These are phyloP conservation scores for Notolabrus celidotus DNA, from an alignment of 2,797 vertebrate genomes.

Conservation along the genomic window DNA sequence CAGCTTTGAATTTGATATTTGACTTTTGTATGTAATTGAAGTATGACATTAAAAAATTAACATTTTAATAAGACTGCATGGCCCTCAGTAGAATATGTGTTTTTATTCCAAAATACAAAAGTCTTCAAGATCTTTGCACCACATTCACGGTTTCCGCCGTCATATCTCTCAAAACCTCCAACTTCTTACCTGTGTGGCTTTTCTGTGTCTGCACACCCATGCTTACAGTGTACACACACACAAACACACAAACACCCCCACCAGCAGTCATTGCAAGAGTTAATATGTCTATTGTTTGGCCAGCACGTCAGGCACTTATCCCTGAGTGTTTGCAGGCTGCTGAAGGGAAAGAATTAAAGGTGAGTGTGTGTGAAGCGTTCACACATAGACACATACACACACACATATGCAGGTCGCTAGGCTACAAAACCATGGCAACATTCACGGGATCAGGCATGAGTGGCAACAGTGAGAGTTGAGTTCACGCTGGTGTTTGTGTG, in stretches of 20 bases:
- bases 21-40: no score
- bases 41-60: not conserved
- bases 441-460: constrained; percentile 57
- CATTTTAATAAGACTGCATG: not conserved
- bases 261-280: constrained; percentile 48
- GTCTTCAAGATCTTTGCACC: not conserved
- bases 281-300: constrained; percentile 64
- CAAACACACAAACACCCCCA: constrained; percentile 40
- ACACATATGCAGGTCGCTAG: constrained; percentile 48
- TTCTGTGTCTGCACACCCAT: constrained; percentile 24
- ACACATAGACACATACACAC: constrained; percentile 16
- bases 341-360: constrained; percentile 69
- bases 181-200: not conserved
- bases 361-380: constrained; percentile 39
- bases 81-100: no score
- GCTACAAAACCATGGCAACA: constrained; percentile 73
- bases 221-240: constrained; percentile 19
- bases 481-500: constrained; percentile 42
- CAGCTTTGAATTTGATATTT: no score
- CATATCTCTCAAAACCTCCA: not conserved
- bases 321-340: constrained; percentile 68
- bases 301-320: constrained; percentile 67
- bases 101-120: not conserved
- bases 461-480: constrained; percentile 49
- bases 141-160: not conserved